phyloP scores from a whole-genome alignment of 2,113 vertebrate species.

The Strix aluco region DNA sequence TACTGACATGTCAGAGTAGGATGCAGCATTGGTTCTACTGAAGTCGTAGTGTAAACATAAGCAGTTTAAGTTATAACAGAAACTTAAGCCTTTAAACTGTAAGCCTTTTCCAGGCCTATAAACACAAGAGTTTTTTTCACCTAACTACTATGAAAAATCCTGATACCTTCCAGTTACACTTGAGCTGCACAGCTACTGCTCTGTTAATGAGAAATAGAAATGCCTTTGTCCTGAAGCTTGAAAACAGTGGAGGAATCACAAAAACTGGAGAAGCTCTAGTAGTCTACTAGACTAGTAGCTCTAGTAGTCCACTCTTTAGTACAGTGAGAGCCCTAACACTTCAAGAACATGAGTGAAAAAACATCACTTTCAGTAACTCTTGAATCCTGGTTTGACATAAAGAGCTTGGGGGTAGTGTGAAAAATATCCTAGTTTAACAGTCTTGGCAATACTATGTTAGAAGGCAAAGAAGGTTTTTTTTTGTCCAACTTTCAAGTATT shows the following conservation, averaged over 20 bases:
- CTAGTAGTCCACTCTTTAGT: neutral
- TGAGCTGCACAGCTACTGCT: neutral
- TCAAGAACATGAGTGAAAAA: neutral
- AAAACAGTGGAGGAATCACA: neutral
- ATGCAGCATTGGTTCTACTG: neutral
- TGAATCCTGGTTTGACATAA: neutral
- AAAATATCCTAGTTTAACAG: neutral
- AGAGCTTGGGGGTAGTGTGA: neutral
- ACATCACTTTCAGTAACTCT: neutral
- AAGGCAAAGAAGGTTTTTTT: neutral
- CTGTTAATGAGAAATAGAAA: neutral
- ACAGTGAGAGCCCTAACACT: neutral
- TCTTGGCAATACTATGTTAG: neutral
- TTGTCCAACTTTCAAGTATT: neutral
- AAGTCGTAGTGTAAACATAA: neutral
- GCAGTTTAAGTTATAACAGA: neutral
- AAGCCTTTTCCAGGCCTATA: neutral
- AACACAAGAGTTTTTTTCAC: neutral
- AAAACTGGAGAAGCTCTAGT: neutral
- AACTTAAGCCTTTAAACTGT: neutral
- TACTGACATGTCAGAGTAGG: neutral
- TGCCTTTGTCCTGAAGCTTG: neutral
- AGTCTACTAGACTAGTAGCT: neutral
- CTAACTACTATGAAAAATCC: neutral
- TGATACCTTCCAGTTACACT: neutral